These are phyloP conservation scores for Neotoma lepida DNA, from an alignment of 2,113 vertebrate genomes.

Conservation along the genomic window DNA sequence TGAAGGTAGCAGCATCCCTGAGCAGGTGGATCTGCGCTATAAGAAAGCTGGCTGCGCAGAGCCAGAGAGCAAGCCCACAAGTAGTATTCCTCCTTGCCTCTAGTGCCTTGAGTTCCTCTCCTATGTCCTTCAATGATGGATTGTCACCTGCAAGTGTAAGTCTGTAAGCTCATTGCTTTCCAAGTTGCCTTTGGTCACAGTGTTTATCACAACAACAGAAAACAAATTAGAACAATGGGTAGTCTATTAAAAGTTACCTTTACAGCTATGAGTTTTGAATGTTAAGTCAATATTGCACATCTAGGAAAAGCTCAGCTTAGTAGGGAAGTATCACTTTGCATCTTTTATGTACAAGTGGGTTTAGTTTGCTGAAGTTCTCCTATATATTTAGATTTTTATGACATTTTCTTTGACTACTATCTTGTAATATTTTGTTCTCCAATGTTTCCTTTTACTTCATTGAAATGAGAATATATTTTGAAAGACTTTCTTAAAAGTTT, in stretches of 20 bases:
- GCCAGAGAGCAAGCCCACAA: background rate
- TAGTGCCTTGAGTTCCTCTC: background rate
- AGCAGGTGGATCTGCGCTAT: background rate
- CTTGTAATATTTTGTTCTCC: background rate
- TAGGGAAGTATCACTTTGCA: background rate
- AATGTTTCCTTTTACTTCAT: background rate
- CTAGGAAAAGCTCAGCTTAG: background rate
- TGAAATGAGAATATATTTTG: background rate
- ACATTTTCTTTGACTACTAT: background rate
- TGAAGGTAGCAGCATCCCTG: background rate
- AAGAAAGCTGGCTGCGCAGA: background rate
- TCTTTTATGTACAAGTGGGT: background rate
- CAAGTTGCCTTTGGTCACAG: background rate
- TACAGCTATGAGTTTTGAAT: background rate
- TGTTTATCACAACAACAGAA: background rate
- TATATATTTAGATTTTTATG: background rate
- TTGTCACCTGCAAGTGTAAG: background rate
- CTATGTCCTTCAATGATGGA: no score
- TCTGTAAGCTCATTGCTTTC: background rate
- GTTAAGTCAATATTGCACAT: background rate
- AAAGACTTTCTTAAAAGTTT: background rate
- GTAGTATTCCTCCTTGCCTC: background rate
- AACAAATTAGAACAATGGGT: background rate
- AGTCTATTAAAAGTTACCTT: background rate
- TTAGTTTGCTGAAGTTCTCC: background rate